Evolutionary conservation across 2,797 vertebrate genomes (phyloP).

Genomic region (Fundulus diaphanus): DNA sequence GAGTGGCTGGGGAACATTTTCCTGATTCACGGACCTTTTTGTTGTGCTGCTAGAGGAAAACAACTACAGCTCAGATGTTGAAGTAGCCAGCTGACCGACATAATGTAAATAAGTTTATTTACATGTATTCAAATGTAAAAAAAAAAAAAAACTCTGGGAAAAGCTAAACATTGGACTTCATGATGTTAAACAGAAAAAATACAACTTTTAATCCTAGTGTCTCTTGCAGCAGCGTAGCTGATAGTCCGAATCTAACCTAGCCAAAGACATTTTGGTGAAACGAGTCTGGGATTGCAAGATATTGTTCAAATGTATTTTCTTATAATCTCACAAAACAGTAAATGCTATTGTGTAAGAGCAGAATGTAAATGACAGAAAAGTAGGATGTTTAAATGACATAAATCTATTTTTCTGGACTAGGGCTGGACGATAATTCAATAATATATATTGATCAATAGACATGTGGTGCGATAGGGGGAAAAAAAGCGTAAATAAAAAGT

Average conservation of each 20-base stretch:
- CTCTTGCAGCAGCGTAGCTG: neutral
- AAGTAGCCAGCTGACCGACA: too few species aligned
- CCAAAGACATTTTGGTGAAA: neutral
- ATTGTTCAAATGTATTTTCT: neutral
- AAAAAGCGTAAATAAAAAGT: too few species aligned
- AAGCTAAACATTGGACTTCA: neutral
- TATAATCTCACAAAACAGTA: neutral
- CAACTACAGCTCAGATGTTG: too few species aligned
- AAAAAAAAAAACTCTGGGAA: neutral
- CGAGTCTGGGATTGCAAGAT: too few species aligned
- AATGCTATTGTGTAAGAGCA: neutral
- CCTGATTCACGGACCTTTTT: too few species aligned
- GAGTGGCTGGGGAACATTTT: too few species aligned
- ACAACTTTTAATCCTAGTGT: neutral
- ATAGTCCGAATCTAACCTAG: neutral
- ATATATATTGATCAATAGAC: too few species aligned
- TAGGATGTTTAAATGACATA: neutral
- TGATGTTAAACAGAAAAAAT: neutral
- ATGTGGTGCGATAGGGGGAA: too few species aligned
- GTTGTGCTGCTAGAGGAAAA: too few species aligned
- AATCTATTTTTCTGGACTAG: neutral
- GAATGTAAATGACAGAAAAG: neutral
- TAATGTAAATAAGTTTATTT: neutral
- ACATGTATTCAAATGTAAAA: neutral
- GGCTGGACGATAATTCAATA: too few species aligned